Conservation (phyloP, 2,888 invertebrate genomes). For the Odontocerum albicorne region DNA sequence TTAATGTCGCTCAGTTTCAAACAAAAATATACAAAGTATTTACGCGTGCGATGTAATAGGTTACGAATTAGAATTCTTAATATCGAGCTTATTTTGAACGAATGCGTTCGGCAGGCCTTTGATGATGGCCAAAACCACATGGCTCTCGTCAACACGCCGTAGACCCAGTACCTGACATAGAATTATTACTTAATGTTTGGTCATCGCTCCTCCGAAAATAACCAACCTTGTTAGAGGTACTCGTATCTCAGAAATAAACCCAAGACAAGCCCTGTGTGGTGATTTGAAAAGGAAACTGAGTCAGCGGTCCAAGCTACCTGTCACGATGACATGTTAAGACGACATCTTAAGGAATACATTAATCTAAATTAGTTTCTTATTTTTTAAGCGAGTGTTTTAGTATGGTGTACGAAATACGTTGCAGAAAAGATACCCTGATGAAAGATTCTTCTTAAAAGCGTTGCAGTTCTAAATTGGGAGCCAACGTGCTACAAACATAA, state of each 20-base stretch:
- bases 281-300: conserved; percentile 6
- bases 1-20: too few relatives aligned
- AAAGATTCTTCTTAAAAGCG: too few relatives aligned
- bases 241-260: conserved; percentile 9
- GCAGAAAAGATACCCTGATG: too few relatives aligned
- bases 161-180: conserved; percentile 9
- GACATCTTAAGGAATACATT: neutral
- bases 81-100: too few relatives aligned
- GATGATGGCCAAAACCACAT: conserved; percentile 12
- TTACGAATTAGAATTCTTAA: too few relatives aligned
- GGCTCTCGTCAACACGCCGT: conserved; percentile 14
- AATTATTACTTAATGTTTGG: conserved; percentile 14
- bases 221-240: conserved; percentile 19
- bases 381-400: too few relatives aligned
- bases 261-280: neutral
- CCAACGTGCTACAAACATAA: too few relatives aligned
- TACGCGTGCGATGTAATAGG: too few relatives aligned
- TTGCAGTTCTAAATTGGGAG: too few relatives aligned
- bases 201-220: conserved; percentile 14
- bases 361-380: neutral
- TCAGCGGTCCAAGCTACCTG: conserved; percentile 16
- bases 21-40: too few relatives aligned
- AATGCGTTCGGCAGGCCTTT: neutral
- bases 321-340: neutral
- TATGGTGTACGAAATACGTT: too few relatives aligned